A percentile compares a stretch with the other conserved stretches of the same genome.
phyloP scores from a whole-genome alignment of 2,888 invertebrate genomes.

The Caenorhabditis japonica region DNA sequence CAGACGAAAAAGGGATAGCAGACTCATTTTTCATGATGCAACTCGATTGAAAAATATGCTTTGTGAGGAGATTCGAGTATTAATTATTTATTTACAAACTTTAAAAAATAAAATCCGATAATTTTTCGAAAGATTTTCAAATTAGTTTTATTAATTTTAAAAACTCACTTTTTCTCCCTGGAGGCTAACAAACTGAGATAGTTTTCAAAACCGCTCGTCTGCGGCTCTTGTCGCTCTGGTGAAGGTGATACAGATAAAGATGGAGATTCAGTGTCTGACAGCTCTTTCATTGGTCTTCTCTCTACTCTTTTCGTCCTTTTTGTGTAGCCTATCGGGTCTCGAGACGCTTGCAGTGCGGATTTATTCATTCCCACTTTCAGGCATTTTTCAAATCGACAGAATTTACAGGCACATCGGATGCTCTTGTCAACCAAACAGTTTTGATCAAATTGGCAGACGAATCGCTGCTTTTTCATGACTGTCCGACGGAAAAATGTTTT shows the following conservation, averaged over 20 bases:
- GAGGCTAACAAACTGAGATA: conserved; percentile 11
- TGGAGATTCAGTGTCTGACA: conserved; percentile 5
- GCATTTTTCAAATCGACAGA: conserved; percentile 73
- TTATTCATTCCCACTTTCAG: conserved; percentile 67
- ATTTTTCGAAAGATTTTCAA: conserved; percentile 5
- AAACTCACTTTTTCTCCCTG: conserved; percentile 29
- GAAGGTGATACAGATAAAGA: conserved; percentile 6
- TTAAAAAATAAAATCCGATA: neutral
- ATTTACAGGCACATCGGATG: conserved; percentile 75
- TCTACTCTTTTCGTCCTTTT: conserved; percentile 69
- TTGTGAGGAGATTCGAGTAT: too few relatives aligned
- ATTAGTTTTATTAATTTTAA: neutral
- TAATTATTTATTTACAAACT: too few relatives aligned
- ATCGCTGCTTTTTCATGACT: conserved; percentile 76
- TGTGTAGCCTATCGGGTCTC: conserved; percentile 77
- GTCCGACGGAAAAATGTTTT: conserved; percentile 76
- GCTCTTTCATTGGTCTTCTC: conserved; percentile 8
- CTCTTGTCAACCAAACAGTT: conserved; percentile 70
- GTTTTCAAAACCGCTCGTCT: conserved; percentile 14
- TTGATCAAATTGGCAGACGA: conserved; percentile 71
- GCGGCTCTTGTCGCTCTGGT: conserved; percentile 26
- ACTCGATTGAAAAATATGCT: too few relatives aligned
- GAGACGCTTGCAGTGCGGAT: conserved; percentile 73
- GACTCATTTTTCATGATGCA: too few relatives aligned
- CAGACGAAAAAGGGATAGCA: too few relatives aligned